Evolutionary conservation across 2,113 vertebrate species (phyloP).

Genomic region (Struthidea cinerea): DNA sequence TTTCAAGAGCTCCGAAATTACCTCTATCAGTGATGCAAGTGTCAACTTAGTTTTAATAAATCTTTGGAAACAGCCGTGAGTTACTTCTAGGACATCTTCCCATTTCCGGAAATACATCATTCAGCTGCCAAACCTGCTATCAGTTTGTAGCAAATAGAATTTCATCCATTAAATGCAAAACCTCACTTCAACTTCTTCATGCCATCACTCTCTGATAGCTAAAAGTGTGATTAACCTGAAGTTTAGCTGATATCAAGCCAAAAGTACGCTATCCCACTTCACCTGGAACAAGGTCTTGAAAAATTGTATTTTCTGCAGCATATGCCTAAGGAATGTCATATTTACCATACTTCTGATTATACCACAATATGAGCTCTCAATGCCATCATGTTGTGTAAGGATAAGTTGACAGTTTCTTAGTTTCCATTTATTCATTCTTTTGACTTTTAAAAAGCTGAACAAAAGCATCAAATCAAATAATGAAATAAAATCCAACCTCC

Average conservation of each 20-base stretch:
- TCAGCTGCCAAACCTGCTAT: slow-evolving; percentile 68
- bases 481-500: not conserved
- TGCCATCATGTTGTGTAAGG: not conserved
- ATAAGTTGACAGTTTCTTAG: not conserved
- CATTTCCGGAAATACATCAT: slow-evolving; percentile 74
- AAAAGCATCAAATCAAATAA: not conserved
- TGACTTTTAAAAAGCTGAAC: not conserved
- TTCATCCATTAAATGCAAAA: slow-evolving; percentile 63
- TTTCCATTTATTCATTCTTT: not conserved
- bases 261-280: slow-evolving; percentile 36
- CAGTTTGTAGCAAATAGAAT: slow-evolving; percentile 66
- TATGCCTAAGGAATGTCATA: not conserved
- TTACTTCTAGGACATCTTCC: slow-evolving; percentile 74
- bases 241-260: slow-evolving; percentile 47
- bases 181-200: slow-evolving; percentile 24
- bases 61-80: slow-evolving; percentile 68
- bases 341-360: slow-evolving; percentile 9
- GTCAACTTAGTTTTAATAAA: slow-evolving; percentile 79
- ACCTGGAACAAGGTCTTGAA: slow-evolving; percentile 23
- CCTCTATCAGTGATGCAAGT: slow-evolving; percentile 73
- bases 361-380: not conserved
- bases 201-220: slow-evolving; percentile 56
- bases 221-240: slow-evolving; percentile 67
- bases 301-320: slow-evolving; percentile 7
- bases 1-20: slow-evolving; percentile 77